Evolutionary conservation across 1,140 invertebrate species (phyloP), one percentile per base, ranked within the genome.

Genomic region (Bombus cullumanus): DNA sequence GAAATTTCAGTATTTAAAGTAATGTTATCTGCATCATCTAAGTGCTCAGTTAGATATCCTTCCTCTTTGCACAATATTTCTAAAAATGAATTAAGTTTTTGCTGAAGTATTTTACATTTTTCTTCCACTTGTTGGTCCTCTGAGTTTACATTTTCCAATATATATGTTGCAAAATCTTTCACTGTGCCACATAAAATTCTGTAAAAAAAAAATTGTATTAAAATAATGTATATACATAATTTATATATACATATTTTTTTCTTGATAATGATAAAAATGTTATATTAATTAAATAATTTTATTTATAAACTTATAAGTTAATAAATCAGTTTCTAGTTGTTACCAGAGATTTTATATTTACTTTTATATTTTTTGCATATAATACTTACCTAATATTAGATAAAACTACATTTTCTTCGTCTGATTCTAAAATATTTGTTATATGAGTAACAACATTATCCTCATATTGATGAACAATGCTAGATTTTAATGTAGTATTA

Each of bases 401-500:
- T 76, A 98, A 96, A 81, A 98, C 96, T 69, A 97, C 96, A 71
- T 96, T 96, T 80, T 98, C 97, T 91, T 98, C 97, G 92, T 98
- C 97, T 8, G 97, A 98, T 94, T 99, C 98, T 72, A 99, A 95
- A 90, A 99, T 98, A 91, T 98, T 98, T 78, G 98, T 97, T 86
- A 99, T 95, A 94, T 99, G 98, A 53, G 96, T 96, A 57, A 98
- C 96, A 62, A 99, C 96, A 39, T 96, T 97, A 87, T 97, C 97
- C 92, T 99, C 98, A 92, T 98, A 98, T 41, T 97, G 95, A 28
- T 96, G 95, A 9, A 96, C 95, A 80, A 96, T 92, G 1, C 94
- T 94, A 1, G 89, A 79, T 83, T 94, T 96, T 39, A 96, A 87
- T 77, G 93, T 88, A 47, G 93, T 94, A 37, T 96, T 96, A 25